Evolutionary conservation across 2,888 invertebrate species (phyloP).

Genomic region (Chrysolina oricalcia): DNA sequence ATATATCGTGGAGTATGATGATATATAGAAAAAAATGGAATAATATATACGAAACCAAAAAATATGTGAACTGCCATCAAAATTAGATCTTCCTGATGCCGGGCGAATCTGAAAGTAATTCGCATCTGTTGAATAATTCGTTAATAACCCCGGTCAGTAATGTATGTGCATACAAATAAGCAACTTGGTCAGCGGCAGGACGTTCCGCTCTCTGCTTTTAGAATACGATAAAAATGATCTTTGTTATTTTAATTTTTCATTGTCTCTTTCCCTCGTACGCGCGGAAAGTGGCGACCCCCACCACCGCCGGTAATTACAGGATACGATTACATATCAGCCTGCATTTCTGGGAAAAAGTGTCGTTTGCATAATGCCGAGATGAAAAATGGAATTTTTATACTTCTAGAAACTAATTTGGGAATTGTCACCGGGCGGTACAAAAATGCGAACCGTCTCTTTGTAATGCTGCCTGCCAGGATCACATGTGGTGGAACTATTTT

Average conservation of each 20-base stretch:
- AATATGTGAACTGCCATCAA: constrained; percentile 15
- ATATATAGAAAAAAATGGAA: no score
- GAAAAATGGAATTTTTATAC: constrained; percentile 24
- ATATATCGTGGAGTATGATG: no score
- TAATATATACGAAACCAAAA: neutral
- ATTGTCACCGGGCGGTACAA: no score
- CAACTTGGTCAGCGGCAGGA: constrained; percentile 62
- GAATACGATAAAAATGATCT: constrained; percentile 66
- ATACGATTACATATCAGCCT: constrained; percentile 50
- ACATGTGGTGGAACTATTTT: no score
- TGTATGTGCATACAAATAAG: constrained; percentile 60
- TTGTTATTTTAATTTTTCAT: constrained; percentile 69
- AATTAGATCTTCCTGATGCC: constrained; percentile 33
- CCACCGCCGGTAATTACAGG: constrained; percentile 50
- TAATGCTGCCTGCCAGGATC: no score
- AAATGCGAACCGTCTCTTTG: no score
- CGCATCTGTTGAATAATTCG: constrained; percentile 51
- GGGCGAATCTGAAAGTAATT: constrained; percentile 44
- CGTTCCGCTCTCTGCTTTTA: constrained; percentile 62
- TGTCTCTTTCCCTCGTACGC: constrained; percentile 63
- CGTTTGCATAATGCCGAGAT: constrained; percentile 47
- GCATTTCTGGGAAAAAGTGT: constrained; percentile 44
- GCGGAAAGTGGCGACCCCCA: constrained; percentile 52
- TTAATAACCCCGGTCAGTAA: constrained; percentile 58
- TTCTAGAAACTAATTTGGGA: neutral